Base-by-base conservation (phyloP, 2,797 vertebrate species). In the Hoplostethus mediterraneus region DNA sequence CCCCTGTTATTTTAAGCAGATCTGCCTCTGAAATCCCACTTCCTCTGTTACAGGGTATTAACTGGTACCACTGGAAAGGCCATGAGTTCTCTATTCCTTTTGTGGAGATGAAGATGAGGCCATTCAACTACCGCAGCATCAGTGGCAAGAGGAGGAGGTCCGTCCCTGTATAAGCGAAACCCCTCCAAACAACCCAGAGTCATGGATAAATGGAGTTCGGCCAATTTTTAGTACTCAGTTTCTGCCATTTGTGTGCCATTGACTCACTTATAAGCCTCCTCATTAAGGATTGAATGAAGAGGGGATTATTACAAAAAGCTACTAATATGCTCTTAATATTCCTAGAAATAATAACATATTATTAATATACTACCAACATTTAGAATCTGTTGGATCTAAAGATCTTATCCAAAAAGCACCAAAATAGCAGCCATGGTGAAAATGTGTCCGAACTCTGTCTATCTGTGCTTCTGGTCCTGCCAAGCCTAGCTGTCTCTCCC, bases 61-160 rank as follows among this genome's bases (percentile, higher is more conserved):
- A 99, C 94, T 99, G 98, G 98, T 98, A 98, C 89, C 97, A 98
- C 25, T 99, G 98, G 98, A 99, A 99, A 94, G 98, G 98, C 77
- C 98, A 99, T 0, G 98, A 99, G 90, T 98, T 98, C 92, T 99
- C 98, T 74, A 98, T 99, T 73, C 98, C 98, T 13, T 98, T 97
- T 1, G 97, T 99, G 91, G 98, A 99, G 94, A 99, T 99, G 98
- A 99, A 99, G 94, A 97, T 96, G 92, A 95, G 98, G 72, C 97
- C 98, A 10, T 98, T 96, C 84, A 98, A 92, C 93, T 98, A 96
- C 82, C 96, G 94, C 58, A 97, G 95, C 86, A 79, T 93, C 85
- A 93, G 91, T 17, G 95, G 95, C 84, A 96, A 96, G 93, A 95
- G 96, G 90, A 96, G 96, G 93, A 94, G 97, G 87, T 97, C 96